These are phyloP conservation scores for Lepilemur ruficaudatus DNA, from an alignment of 2,797 vertebrate genomes.

Conservation along the genomic window DNA sequence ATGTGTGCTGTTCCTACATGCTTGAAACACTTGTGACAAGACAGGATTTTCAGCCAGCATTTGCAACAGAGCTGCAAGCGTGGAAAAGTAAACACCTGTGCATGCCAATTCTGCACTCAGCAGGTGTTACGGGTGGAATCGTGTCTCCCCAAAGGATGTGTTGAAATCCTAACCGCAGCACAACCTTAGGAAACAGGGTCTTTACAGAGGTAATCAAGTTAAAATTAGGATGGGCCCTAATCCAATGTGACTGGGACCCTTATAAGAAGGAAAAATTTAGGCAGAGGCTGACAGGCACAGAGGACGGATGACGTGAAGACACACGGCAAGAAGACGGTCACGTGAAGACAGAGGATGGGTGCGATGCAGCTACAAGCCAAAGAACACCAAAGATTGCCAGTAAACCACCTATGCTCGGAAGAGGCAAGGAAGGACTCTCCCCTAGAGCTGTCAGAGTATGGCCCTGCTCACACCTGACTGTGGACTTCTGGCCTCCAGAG, in stretches of 20 bases:
- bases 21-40: neutral
- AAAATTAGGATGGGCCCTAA: neutral
- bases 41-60: neutral
- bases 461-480: neutral
- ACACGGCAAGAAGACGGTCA: neutral
- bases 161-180: neutral
- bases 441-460: neutral
- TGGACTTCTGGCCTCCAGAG: neutral
- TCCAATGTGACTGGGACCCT: no score
- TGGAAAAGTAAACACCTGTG: fast-evolving
- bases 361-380: neutral
- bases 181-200: neutral
- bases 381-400: neutral
- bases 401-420: fast-evolving
- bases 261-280: neutral
- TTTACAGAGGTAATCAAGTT: neutral
- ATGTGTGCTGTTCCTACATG: neutral
- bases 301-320: neutral
- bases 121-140: neutral
- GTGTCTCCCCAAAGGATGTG: neutral
- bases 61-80: neutral
- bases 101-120: neutral
- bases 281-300: neutral
- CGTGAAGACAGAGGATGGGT: fast-evolving
- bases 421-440: neutral